Conservation (phyloP, 2,797 vertebrate species). For the Acridotheres tristis region DNA sequence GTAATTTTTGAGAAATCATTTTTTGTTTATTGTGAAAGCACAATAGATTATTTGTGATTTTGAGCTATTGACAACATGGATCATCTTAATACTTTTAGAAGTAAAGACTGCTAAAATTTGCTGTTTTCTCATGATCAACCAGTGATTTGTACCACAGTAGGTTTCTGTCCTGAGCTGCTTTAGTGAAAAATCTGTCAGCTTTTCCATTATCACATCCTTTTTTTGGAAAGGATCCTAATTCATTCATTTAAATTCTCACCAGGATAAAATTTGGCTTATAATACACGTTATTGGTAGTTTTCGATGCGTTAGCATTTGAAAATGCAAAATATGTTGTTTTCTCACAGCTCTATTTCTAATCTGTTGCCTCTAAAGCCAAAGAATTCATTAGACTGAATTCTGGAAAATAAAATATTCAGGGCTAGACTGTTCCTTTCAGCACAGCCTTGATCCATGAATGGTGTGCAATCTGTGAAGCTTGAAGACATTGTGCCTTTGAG, state of each 20-base stretch:
- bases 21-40: neutral
- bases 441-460: neutral
- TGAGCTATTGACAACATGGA: neutral
- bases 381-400: constrained; percentile 6
- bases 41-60: neutral
- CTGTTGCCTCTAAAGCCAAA: neutral
- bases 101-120: neutral
- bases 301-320: neutral
- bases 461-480: neutral
- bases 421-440: constrained; percentile 25
- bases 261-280: constrained; percentile 10
- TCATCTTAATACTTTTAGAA: neutral
- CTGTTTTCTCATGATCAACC: neutral
- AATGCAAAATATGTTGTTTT: constrained; percentile 16
- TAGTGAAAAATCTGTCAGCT: neutral
- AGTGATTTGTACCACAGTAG: neutral
- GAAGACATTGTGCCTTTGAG: neutral
- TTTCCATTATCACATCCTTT: neutral
- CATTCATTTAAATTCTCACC: neutral
- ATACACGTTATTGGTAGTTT: neutral
- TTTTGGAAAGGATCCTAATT: neutral
- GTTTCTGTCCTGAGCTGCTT: neutral
- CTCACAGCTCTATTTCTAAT: neutral
- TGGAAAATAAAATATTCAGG: constrained; percentile 24
- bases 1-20: neutral